These are phyloP conservation scores for Hoplias malabaricus DNA, from an alignment of 2,113 vertebrate genomes.

Conservation along the genomic window DNA sequence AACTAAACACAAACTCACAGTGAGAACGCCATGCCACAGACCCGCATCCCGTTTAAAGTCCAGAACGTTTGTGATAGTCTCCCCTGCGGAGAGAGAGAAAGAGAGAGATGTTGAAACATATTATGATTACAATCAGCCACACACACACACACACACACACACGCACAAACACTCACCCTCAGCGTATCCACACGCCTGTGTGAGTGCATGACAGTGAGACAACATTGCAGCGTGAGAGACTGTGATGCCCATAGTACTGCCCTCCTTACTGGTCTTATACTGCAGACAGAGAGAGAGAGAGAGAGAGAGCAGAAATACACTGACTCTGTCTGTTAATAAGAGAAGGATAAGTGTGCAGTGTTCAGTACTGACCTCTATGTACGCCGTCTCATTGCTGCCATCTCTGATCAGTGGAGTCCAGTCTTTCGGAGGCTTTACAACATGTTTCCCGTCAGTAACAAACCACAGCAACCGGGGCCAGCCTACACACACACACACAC, in stretches of 20 bases:
- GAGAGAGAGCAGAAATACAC: not conserved
- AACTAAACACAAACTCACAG: constrained; percentile 74
- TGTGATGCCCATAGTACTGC: constrained; percentile 91
- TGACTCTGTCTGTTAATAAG: too few species aligned
- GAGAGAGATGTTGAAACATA: not conserved
- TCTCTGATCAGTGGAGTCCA: constrained; percentile 84
- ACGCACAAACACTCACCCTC: constrained; percentile 79
- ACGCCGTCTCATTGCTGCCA: constrained; percentile 81
- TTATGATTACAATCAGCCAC: too few species aligned
- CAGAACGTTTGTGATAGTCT: constrained; percentile 91
- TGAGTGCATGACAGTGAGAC: constrained; percentile 87
- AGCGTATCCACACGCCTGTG: constrained; percentile 90
- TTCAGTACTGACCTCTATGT: constrained; percentile 83
- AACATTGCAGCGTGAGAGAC: constrained; percentile 87
- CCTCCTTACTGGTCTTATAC: constrained; percentile 97
- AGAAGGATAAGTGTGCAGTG: not conserved
- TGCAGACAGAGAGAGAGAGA: constrained; percentile 60
- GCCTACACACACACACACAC: constrained; percentile 68
- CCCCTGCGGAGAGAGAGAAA: constrained; percentile 74
- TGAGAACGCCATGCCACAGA: constrained; percentile 92
- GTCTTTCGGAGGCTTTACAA: constrained; percentile 91
- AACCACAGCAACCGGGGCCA: constrained; percentile 94
- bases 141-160: not conserved
- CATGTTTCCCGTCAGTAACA: constrained; percentile 93
- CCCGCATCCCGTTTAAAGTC: constrained; percentile 97